Conservation (phyloP, 1,140 invertebrate species). For the Marisa cornuarietis region DNA sequence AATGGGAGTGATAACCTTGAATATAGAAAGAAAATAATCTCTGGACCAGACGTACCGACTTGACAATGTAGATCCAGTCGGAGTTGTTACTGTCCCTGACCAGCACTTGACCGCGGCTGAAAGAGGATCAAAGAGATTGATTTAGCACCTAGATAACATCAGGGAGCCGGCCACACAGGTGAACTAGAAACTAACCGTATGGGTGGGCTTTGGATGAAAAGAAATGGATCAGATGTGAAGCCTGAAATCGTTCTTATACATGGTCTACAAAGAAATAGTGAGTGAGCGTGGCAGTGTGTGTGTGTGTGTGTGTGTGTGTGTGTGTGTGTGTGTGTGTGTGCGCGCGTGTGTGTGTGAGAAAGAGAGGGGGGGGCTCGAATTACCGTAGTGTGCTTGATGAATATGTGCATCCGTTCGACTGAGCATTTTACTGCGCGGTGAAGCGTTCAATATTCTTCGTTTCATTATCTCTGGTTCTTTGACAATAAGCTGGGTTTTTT, state of each 20-base stretch:
- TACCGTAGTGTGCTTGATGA: neutral
- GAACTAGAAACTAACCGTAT: too few relatives aligned
- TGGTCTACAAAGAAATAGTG: neutral
- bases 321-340: neutral
- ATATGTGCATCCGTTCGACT: too few relatives aligned
- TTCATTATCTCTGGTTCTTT: too few relatives aligned
- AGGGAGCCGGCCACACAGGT: too few relatives aligned
- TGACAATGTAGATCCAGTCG: constrained; percentile 62
- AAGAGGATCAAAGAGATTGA: constrained; percentile 1
- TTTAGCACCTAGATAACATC: too few relatives aligned
- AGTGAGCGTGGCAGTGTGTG: neutral
- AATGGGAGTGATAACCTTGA: neutral
- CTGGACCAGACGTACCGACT: constrained; percentile 46
- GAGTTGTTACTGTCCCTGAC: constrained; percentile 59
- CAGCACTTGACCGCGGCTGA: constrained; percentile 54
- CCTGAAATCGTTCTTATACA: neutral
- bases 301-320: neutral
- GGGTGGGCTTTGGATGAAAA: too few relatives aligned
- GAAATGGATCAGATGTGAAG: too few relatives aligned
- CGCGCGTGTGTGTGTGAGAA: neutral
- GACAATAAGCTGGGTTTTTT: too few relatives aligned
- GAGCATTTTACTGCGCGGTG: too few relatives aligned
- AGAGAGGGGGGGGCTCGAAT: too few relatives aligned
- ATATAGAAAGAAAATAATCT: neutral
- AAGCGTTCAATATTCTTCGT: too few relatives aligned